phyloP scores from a whole-genome alignment of 2,113 vertebrate species.

The Spermophilus dauricus region DNA sequence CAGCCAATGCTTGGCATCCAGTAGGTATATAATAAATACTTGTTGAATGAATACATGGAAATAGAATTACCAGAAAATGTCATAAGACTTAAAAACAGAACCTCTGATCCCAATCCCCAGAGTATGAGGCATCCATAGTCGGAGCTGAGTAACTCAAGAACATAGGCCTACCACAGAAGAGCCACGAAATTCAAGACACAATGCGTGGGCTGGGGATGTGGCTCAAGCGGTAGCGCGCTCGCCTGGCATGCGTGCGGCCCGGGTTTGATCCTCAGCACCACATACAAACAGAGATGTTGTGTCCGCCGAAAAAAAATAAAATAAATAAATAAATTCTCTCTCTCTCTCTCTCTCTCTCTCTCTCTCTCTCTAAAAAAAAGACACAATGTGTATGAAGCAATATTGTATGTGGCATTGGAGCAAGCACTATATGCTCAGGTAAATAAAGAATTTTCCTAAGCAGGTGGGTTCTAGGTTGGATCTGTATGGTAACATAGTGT shows the following conservation, averaged over 20 bases:
- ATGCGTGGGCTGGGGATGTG: neutral
- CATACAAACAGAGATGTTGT: no score
- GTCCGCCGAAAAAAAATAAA: no score
- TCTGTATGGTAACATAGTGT: neutral
- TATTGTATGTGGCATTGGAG: neutral
- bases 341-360: no score
- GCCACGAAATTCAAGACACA: slow-evolving; percentile 1
- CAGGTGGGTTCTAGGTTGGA: neutral
- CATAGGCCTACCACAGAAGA: neutral
- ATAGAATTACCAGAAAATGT: slow-evolving; percentile 35
- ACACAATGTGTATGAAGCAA: neutral
- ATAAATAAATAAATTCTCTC: no score
- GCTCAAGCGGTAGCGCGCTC: no score
- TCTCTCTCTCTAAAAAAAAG: neutral
- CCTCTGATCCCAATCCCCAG: neutral
- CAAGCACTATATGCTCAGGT: neutral
- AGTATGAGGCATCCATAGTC: neutral
- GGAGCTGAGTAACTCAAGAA: neutral
- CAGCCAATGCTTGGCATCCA: slow-evolving; percentile 19
- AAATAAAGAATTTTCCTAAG: neutral
- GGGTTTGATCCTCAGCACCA: no score
- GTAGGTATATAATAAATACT: slow-evolving; percentile 51
- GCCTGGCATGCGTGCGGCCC: no score
- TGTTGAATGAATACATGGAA: slow-evolving; percentile 21
- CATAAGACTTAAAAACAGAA: slow-evolving; percentile 32